Conservation (phyloP, 2,888 invertebrate genomes). For the Microplitis deprimator region DNA sequence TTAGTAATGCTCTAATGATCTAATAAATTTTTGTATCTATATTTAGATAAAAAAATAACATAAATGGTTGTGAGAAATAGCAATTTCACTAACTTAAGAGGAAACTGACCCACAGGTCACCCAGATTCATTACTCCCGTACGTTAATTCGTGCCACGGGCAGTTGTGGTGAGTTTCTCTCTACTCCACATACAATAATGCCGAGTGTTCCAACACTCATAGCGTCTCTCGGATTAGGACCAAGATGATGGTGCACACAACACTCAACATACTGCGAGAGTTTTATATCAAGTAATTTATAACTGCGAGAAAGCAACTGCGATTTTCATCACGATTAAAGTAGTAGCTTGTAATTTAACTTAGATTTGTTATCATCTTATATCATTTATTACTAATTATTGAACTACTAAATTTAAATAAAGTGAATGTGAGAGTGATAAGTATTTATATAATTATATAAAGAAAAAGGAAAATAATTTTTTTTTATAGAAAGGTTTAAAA, state of each 20-base stretch:
- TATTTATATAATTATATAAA: too few relatives aligned
- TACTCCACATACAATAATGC: background rate
- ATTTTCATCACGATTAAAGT: conserved; percentile 14
- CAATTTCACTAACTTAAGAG: background rate
- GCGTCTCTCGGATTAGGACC: background rate
- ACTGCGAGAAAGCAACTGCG: conserved; percentile 14
- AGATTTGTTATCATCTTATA: conserved; percentile 6
- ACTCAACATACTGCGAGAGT: background rate
- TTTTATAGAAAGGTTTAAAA: background rate
- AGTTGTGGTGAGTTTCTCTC: conserved; percentile 19
- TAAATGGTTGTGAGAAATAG: background rate
- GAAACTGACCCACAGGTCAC: conserved; percentile 15
- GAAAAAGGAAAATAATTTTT: background rate
- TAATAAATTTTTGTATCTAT: background rate
- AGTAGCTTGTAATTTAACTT: background rate
- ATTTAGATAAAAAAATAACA: background rate
- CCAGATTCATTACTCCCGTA: conserved; percentile 16
- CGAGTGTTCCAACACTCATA: background rate
- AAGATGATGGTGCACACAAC: background rate
- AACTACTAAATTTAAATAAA: background rate
- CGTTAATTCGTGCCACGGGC: conserved; percentile 14
- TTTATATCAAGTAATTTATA: conserved; percentile 1
- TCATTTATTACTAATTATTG: background rate
- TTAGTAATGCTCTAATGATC: background rate
- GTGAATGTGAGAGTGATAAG: too few relatives aligned